phyloP scores from a whole-genome alignment of 92 coral and sea anemone species.

The Siderastrea radians region DNA sequence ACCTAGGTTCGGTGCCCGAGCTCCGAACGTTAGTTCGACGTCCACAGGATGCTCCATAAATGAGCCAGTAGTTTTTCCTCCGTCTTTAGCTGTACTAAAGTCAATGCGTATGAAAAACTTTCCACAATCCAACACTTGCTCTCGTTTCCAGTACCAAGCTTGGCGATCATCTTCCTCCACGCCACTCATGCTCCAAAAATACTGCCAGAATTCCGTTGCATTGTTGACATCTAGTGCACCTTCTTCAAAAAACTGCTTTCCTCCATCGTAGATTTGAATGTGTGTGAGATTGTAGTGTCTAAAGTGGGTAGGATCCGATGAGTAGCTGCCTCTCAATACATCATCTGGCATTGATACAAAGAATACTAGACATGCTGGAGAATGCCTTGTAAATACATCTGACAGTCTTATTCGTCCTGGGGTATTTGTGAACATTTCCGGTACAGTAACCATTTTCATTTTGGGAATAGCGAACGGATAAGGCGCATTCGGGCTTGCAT shows the following conservation, averaged over 20 bases:
- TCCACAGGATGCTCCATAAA: constrained; percentile 10
- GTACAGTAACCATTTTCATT: constrained; percentile 9
- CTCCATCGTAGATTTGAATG: constrained; percentile 1
- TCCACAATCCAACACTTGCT: not conserved
- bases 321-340: not conserved
- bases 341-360: not conserved
- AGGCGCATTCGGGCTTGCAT: not conserved
- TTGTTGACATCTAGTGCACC: constrained; percentile 1
- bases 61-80: not conserved
- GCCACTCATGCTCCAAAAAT: constrained; percentile 2
- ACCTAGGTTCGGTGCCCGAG: not conserved
- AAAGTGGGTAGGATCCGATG: not conserved
- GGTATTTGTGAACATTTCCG: not conserved
- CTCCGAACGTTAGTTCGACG: not conserved
- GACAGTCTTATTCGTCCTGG: not conserved
- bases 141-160: constrained; percentile 5
- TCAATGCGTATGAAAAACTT: constrained; percentile 3
- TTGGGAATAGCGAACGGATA: constrained; percentile 6
- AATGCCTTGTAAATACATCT: constrained; percentile 1
- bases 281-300: not conserved
- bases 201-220: constrained; percentile 3
- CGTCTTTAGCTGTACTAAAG: constrained; percentile 9
- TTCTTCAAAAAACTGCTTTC: constrained; percentile 5
- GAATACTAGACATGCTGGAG: constrained; percentile 5
- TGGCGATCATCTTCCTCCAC: not conserved